These are phyloP conservation scores for Lithobates pipiens DNA, from an alignment of 2,797 vertebrate genomes.

Conservation along the genomic window DNA sequence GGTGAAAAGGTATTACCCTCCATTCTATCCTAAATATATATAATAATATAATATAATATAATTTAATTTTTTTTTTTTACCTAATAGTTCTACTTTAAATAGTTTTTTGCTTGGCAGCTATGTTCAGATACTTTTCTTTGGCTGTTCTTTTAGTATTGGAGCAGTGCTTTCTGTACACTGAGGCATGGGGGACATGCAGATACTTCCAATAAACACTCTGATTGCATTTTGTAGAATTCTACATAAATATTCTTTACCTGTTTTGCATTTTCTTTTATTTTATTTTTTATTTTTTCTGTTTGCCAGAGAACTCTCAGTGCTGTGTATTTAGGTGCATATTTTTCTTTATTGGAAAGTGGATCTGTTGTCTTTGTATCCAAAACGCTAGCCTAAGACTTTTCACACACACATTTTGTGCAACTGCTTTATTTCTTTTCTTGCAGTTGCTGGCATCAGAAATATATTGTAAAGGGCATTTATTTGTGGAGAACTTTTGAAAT, in stretches of 20 bases:
- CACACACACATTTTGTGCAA: too few species aligned
- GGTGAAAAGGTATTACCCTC: too few species aligned
- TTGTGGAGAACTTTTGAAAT: too few species aligned
- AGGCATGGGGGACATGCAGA: neutral
- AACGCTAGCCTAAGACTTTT: neutral
- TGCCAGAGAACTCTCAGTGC: neutral
- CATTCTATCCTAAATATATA: too few species aligned
- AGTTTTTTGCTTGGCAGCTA: neutral
- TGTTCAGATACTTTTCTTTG: neutral
- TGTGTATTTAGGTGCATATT: neutral
- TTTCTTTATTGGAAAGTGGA: constrained; percentile 17
- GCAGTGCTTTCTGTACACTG: neutral
- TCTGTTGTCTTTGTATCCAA: neutral
- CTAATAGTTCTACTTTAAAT: too few species aligned
- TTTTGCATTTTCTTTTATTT: neutral
- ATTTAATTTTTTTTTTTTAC: too few species aligned
- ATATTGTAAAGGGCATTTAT: too few species aligned
- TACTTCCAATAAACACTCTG: neutral
- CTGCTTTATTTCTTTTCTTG: too few species aligned
- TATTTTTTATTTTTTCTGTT: neutral
- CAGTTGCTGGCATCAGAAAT: too few species aligned
- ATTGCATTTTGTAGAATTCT: neutral
- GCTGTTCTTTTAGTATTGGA: neutral
- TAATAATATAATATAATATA: too few species aligned
- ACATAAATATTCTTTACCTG: neutral